These are phyloP conservation scores for Drosophila paucipuncta DNA, from an alignment of 2,888 invertebrate species.

Conservation along the genomic window DNA sequence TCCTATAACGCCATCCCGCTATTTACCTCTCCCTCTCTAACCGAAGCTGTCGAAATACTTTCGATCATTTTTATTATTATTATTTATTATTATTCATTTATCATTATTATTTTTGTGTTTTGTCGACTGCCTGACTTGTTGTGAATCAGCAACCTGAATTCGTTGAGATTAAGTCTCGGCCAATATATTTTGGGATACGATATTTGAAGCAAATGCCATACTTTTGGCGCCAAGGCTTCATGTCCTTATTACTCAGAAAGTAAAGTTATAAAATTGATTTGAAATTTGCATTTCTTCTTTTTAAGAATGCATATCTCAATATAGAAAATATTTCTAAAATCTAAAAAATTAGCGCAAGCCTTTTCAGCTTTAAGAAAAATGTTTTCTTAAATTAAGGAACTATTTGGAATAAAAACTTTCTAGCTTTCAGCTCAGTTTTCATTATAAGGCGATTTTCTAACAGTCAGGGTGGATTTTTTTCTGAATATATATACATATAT, in stretches of 20 bases:
- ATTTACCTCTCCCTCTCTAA: background rate
- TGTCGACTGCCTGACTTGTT: background rate
- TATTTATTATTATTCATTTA: background rate
- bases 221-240: no score
- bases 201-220: background rate
- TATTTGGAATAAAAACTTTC: background rate
- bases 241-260: background rate
- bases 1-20: constrained; percentile 1
- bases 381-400: background rate
- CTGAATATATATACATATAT: background rate
- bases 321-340: background rate
- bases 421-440: background rate
- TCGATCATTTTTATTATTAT: background rate
- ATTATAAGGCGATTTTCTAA: background rate
- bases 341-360: background rate
- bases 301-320: background rate
- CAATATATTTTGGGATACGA: background rate
- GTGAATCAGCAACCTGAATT: background rate
- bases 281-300: background rate
- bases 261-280: no score
- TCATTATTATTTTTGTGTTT: background rate
- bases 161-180: no score
- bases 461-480: background rate
- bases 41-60: background rate
- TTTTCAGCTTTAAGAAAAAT: background rate